Conservation (phyloP, 2,888 invertebrate genomes). For the Hypolimnas misippus region DNA sequence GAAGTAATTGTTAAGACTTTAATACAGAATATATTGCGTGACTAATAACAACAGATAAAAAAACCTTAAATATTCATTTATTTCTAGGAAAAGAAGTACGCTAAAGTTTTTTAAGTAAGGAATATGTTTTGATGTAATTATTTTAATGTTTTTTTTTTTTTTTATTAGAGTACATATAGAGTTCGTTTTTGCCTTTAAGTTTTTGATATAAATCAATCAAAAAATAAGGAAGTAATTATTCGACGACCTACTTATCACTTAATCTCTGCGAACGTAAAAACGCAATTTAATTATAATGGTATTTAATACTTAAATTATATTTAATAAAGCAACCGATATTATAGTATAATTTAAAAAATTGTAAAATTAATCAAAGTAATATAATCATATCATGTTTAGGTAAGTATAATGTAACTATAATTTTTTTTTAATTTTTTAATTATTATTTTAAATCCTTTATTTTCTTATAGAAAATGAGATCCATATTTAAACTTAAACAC, state of each 20-base stretch:
- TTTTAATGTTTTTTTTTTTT: background rate
- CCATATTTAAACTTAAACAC: no score
- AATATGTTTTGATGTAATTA: no score
- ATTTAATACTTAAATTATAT: background rate
- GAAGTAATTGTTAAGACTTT: constrained; percentile 31
- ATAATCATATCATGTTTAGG: no score
- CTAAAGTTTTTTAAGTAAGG: no score
- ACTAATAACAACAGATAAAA: constrained; percentile 15
- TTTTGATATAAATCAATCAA: constrained; percentile 19
- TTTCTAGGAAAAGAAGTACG: constrained; percentile 1
- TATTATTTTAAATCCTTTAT: no score
- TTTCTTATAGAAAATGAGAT: no score
- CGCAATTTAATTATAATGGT: background rate
- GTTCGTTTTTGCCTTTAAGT: background rate
- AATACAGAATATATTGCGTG: constrained; percentile 26
- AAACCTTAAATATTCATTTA: constrained; percentile 3
- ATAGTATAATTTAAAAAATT: no score
- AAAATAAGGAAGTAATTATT: background rate
- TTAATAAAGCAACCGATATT: background rate
- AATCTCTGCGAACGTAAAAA: background rate
- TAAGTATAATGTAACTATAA: no score
- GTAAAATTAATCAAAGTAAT: no score
- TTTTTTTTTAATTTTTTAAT: no score
- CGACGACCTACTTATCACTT: background rate
- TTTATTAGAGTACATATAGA: background rate